These are phyloP conservation scores for Chascanopsetta lugubris DNA, from an alignment of 2,113 vertebrate genomes.

Conservation along the genomic window DNA sequence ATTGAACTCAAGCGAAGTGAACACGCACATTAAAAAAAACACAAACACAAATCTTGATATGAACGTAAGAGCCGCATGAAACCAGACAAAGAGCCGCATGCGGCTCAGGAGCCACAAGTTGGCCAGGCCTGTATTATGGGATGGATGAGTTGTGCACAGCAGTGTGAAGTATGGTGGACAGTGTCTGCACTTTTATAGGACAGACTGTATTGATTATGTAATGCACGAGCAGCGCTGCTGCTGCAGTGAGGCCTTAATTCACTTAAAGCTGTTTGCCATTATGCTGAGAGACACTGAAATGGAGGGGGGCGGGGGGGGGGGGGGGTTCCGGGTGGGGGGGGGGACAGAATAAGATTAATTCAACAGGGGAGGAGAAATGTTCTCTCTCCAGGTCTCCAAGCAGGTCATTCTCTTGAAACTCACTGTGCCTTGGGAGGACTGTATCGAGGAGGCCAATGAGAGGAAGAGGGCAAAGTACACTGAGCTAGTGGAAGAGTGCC, in stretches of 20 bases:
- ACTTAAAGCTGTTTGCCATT: slow-evolving; percentile 57
- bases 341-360: slow-evolving; percentile 42
- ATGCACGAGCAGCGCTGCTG: slow-evolving; percentile 51
- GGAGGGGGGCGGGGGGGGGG: slow-evolving; percentile 16
- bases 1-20: no score
- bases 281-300: slow-evolving; percentile 60
- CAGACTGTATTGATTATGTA: slow-evolving; percentile 68
- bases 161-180: slow-evolving; percentile 31
- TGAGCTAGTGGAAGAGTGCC: no score
- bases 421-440: no score
- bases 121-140: background rate
- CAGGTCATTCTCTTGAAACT: no score
- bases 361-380: background rate
- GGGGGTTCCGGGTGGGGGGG: background rate
- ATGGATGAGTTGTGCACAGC: slow-evolving; percentile 10
- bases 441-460: no score
- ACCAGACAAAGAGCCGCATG: no score
- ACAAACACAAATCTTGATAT: no score
- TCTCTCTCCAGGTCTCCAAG: no score
- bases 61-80: no score
- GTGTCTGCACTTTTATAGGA: slow-evolving; percentile 53
- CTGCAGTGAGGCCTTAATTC: slow-evolving; percentile 61
- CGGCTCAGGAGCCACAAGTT: no score
- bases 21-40: no score
- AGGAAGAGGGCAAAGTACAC: no score